Percentiles rank a stretch among this genome's conserved stretches.
These are phyloP conservation scores for Heliothis subflexa DNA, from an alignment of 1,140 invertebrate genomes.

Conservation along the genomic window DNA sequence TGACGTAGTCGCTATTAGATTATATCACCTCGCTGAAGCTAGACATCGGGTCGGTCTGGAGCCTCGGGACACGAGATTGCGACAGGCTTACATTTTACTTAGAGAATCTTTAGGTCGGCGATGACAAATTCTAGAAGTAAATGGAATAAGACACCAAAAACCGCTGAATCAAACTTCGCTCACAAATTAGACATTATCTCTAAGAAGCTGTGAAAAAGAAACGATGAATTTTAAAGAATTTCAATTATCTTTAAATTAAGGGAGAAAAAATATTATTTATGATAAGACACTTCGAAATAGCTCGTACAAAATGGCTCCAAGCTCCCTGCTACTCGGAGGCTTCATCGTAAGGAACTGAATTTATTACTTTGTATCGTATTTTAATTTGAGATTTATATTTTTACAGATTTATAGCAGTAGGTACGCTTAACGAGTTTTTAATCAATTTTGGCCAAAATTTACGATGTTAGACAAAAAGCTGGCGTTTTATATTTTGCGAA, in stretches of 20 bases:
- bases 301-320: conserved; percentile 16
- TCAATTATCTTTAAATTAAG: conserved; percentile 37
- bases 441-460: conserved; percentile 25
- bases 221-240: conserved; percentile 35
- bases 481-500: conserved; percentile 36
- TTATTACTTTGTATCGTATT: conserved; percentile 60
- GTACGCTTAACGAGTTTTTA: conserved; percentile 44
- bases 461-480: conserved; percentile 27
- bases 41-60: not conserved
- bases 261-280: conserved; percentile 39
- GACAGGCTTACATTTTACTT: conserved; percentile 21
- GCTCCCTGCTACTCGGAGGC: not conserved
- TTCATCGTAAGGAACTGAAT: conserved; percentile 48
- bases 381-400: conserved; percentile 60
- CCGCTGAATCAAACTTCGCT: not conserved
- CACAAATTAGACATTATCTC: conserved; percentile 1
- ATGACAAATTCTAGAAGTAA: conserved; percentile 4
- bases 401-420: conserved; percentile 52
- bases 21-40: conserved; percentile 17
- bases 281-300: conserved; percentile 23
- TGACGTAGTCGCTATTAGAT: not conserved
- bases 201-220: conserved; percentile 5
- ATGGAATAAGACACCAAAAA: conserved; percentile 25
- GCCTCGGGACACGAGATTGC: not conserved
- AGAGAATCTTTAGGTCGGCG: not conserved